Conservation (phyloP, 2,888 invertebrate species). For the Lepidochrysops patricia region DNA sequence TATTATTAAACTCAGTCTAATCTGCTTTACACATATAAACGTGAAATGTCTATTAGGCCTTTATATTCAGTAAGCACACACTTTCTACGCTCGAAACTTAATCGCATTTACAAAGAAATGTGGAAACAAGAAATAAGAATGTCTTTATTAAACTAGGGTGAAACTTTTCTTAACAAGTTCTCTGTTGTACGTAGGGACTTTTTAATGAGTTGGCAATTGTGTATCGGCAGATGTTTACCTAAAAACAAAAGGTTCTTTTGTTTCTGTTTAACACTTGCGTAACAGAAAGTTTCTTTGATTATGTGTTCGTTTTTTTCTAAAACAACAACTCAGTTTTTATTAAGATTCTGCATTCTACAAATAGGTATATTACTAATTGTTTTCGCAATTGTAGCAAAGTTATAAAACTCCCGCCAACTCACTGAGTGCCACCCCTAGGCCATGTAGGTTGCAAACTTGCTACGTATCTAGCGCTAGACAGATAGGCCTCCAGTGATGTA, state of each 20-base stretch:
- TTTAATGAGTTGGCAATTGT: conserved; percentile 13
- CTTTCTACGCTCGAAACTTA: background rate
- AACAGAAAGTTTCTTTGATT: background rate
- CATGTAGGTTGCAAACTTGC: conserved; percentile 26
- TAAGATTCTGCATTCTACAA: background rate
- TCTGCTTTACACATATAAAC: background rate
- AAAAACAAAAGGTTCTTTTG: background rate
- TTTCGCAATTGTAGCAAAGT: background rate
- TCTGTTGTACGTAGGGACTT: conserved; percentile 2
- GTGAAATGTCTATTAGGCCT: background rate
- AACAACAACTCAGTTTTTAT: background rate
- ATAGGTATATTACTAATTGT: background rate
- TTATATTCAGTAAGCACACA: conserved; percentile 3
- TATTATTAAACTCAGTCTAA: background rate
- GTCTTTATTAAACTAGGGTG: conserved; percentile 12
- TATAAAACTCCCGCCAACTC: background rate
- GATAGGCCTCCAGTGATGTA: conserved; percentile 37
- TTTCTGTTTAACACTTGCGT: conserved; percentile 4
- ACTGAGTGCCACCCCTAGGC: conserved; percentile 21
- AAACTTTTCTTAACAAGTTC: conserved; percentile 11
- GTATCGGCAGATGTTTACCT: conserved; percentile 11
- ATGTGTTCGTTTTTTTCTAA: background rate
- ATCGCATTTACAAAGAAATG: conserved; percentile 10
- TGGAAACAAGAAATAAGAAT: conserved; percentile 9
- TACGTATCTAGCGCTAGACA: conserved; percentile 36